phyloP scores from a whole-genome alignment of 2,113 vertebrate genomes.

The Ameiurus melas region DNA sequence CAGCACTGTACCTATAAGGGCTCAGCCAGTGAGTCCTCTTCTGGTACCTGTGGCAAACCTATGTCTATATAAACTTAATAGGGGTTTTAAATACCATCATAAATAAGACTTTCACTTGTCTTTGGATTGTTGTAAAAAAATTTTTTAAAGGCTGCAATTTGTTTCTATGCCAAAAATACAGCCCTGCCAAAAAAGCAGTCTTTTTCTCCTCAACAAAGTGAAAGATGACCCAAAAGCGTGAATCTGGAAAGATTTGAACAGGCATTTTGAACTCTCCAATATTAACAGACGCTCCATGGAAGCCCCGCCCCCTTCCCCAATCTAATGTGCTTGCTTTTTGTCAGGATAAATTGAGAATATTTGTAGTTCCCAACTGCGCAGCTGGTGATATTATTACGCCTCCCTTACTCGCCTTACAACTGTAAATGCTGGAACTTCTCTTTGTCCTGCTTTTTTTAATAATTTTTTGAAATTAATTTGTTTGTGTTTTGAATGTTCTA shows the following conservation, averaged over 20 bases:
- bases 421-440: neutral
- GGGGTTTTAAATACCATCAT: neutral
- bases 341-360: neutral
- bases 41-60: neutral
- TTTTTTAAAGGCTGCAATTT: neutral
- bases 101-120: neutral
- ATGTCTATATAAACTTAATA: neutral
- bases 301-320: neutral
- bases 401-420: neutral
- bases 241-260: neutral
- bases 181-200: neutral
- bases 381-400: neutral
- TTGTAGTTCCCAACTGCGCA: neutral
- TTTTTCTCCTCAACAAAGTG: neutral
- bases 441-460: neutral
- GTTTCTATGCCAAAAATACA: neutral
- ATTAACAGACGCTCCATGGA: neutral
- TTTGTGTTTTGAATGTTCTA: neutral
- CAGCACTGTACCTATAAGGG: neutral
- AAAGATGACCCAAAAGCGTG: neutral
- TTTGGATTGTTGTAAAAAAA: neutral
- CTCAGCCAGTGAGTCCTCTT: neutral
- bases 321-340: neutral
- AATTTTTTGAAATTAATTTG: neutral
- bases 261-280: neutral